These are phyloP conservation scores for Melanostoma mellinum DNA, from an alignment of 2,888 invertebrate genomes.

Conservation along the genomic window DNA sequence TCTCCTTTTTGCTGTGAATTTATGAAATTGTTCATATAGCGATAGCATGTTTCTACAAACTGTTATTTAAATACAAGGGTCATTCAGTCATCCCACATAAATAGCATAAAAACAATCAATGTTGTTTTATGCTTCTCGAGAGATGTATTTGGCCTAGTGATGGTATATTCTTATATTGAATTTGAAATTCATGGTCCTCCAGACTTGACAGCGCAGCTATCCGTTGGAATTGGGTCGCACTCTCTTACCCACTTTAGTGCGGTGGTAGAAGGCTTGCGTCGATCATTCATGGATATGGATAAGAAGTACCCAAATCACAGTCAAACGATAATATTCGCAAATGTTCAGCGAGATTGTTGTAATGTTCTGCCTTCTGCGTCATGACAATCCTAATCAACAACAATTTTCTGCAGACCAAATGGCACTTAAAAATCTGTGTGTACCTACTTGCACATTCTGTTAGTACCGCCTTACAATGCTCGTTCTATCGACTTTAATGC, in stretches of 20 bases:
- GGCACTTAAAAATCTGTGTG: constrained; percentile 53
- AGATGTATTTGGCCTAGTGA: constrained; percentile 62
- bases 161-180: constrained; percentile 60
- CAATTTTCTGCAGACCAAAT: constrained; percentile 51
- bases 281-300: constrained; percentile 13
- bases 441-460: constrained; percentile 43
- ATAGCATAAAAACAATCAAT: constrained; percentile 42
- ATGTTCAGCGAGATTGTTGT: constrained; percentile 58
- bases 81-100: constrained; percentile 51
- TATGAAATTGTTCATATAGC: constrained; percentile 1
- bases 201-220: constrained; percentile 55
- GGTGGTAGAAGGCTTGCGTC: constrained; percentile 9
- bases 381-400: constrained; percentile 66
- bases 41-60: constrained; percentile 34
- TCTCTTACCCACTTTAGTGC: constrained; percentile 21
- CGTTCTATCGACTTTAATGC: constrained; percentile 51
- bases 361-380: constrained; percentile 44
- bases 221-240: constrained; percentile 58
- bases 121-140: constrained; percentile 44
- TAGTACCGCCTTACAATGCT: constrained; percentile 59
- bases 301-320: constrained; percentile 40
- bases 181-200: constrained; percentile 65
- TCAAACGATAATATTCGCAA: constrained; percentile 55
- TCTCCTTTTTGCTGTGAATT: background rate
- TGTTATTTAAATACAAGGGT: constrained; percentile 61